Evolutionary conservation across 1,140 invertebrate species (phyloP).

Genomic region (Cylas formicarius): DNA sequence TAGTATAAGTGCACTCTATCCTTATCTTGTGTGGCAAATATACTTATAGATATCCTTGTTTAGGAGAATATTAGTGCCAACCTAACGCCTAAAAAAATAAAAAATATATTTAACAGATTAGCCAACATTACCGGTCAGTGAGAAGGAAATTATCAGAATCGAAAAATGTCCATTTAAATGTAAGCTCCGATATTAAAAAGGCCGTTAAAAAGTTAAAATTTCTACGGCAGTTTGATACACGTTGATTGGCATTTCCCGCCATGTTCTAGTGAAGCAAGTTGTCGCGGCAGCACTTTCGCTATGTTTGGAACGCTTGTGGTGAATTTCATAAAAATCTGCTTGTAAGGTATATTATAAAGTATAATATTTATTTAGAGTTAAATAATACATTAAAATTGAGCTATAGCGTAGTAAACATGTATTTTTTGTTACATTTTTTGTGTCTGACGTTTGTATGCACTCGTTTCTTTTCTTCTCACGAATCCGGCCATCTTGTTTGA

Average conservation of each 20-base stretch:
- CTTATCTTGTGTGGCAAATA: no score
- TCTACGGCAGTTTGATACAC: not conserved
- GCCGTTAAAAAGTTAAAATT: not conserved
- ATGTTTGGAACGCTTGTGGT: conserved; percentile 31
- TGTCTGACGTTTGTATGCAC: conserved; percentile 19
- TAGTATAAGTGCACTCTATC: no score
- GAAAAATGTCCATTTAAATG: not conserved
- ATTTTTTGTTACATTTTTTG: conserved; percentile 21
- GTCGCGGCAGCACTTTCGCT: conserved; percentile 30
- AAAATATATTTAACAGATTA: conserved; percentile 7
- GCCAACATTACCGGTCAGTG: not conserved
- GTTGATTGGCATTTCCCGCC: conserved; percentile 21
- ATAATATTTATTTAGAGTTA: conserved; percentile 13
- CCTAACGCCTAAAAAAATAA: conserved; percentile 9
- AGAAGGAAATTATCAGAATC: conserved; percentile 4
- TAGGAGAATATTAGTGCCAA: no score
- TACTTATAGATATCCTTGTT: no score
- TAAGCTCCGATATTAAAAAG: no score
- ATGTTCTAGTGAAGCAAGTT: conserved; percentile 18
- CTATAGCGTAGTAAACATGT: conserved; percentile 23
- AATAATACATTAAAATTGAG: conserved; percentile 8
- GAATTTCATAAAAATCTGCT: conserved; percentile 23
- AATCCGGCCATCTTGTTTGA: conserved; percentile 31
- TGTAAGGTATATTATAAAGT: conserved; percentile 17
- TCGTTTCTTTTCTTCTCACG: conserved; percentile 21